phyloP scores from a whole-genome alignment of 2,888 invertebrate genomes.

The Drosophila phalerata region DNA sequence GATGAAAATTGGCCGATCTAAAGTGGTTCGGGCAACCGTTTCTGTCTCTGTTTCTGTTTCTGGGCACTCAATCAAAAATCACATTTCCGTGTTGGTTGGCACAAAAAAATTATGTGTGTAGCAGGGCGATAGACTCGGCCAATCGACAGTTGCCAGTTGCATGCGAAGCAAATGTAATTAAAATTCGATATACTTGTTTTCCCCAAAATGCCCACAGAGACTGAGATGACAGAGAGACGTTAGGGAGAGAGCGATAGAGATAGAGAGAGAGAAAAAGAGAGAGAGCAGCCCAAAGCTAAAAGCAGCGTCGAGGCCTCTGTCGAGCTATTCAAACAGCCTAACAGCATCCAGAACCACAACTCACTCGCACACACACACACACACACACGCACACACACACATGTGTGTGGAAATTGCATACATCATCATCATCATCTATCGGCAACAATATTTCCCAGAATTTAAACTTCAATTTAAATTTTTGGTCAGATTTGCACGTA shows the following conservation, averaged over 20 bases:
- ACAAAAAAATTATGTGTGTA: constrained; percentile 42
- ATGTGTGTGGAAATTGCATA: constrained; percentile 54
- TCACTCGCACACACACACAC: constrained; percentile 19
- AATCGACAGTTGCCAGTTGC: constrained; percentile 35
- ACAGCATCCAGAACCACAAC: constrained; percentile 39
- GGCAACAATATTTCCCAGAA: constrained; percentile 68
- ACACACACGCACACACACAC: constrained; percentile 11
- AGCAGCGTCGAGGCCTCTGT: constrained; percentile 39
- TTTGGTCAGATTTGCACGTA: constrained; percentile 82
- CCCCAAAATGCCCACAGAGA: constrained; percentile 71
- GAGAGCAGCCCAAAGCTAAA: constrained; percentile 16
- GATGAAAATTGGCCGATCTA: constrained; percentile 42
- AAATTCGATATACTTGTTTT: constrained; percentile 83
- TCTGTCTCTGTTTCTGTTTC: constrained; percentile 30
- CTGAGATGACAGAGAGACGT: constrained; percentile 41
- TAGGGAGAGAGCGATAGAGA: not conserved
- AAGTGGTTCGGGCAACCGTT: constrained; percentile 15
- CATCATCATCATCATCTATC: constrained; percentile 58
- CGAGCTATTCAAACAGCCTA: constrained; percentile 54
- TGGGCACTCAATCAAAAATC: constrained; percentile 79
- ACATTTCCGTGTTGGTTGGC: constrained; percentile 67
- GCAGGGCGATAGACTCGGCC: constrained; percentile 6
- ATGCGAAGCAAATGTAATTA: constrained; percentile 79
- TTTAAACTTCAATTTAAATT: constrained; percentile 81
- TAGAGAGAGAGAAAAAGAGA: constrained; percentile 13